phyloP scores from a whole-genome alignment of 1,140 invertebrate species.

The Apis dorsata region DNA sequence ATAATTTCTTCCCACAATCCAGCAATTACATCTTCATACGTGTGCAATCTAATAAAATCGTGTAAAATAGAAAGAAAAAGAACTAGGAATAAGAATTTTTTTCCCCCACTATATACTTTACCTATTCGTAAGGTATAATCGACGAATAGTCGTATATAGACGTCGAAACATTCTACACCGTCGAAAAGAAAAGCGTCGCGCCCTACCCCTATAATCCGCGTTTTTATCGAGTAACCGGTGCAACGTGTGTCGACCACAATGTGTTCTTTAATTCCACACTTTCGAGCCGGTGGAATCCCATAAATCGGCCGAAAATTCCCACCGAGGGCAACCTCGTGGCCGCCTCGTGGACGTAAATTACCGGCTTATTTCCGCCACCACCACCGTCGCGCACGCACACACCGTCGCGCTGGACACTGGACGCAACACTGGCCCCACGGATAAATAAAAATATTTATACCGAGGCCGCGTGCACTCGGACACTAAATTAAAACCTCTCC shows the following conservation, averaged over 20 bases:
- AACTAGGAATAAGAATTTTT: not conserved
- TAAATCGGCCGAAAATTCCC: constrained; percentile 77
- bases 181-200: not conserved
- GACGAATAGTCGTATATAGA: not conserved
- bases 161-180: not conserved
- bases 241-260: constrained; percentile 58
- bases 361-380: constrained; percentile 72
- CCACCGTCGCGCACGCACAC: not conserved
- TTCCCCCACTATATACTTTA: no score
- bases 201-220: constrained; percentile 60
- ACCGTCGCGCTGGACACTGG: not conserved
- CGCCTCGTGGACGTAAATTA: constrained; percentile 72
- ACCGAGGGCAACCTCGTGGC: constrained; percentile 54
- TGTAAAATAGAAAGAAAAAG: no score
- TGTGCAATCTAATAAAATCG: no score
- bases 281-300: constrained; percentile 66
- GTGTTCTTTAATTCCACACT: constrained; percentile 69
- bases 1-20: no score
- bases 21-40: no score
- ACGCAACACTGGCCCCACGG: constrained; percentile 28
- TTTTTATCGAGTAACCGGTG: constrained; percentile 65
- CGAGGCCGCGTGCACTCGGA: constrained; percentile 70
- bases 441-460: constrained; percentile 78
- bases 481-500: constrained; percentile 73
- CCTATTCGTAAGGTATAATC: not conserved